Evolutionary conservation across 1,140 invertebrate species (phyloP), one percentile per base, ranked within the genome.

Genomic region (Heliothis subflexa): DNA sequence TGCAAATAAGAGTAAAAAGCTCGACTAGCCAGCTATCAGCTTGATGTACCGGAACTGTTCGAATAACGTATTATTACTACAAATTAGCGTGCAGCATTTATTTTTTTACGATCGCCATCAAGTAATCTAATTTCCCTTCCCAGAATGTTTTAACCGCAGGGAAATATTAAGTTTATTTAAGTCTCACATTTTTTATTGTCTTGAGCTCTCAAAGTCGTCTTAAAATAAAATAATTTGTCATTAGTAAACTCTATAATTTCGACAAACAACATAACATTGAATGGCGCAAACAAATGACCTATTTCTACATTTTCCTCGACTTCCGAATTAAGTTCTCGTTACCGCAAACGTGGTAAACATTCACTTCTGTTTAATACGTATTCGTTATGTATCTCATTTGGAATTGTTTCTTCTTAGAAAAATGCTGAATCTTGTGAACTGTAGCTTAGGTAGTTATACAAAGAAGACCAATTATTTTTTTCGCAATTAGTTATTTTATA

Each of bases 11-110:
- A 59, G 18, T 12, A 61, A 50, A 50, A 50, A 14, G 18, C 2
- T 25, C 25, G 16, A 5, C 10, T 14, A 33, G 10, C 16, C 10
- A 16, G 11, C 25, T n/a, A 28, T 61, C 57, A 61, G 28, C 13
- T 33, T 33, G 25, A 62, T 40, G 28, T 40, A 11, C 47, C 47
- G 47, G 47, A 70, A 70, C 66, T 28, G 11, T 14, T 13, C 66
- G 47, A 70, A 70, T 52, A 70, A 70, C 66, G 13, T 70, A 70
- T 70, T 70, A 50, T 50, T 68, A 52, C 66, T n/a, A 50, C 47
- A 70, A 50, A 28, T 70, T 70, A 52, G 66, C 66, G 66, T 50
- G 64, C 45, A 52, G 3, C 47, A 70, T 52, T 50, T 68, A 68
- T 25, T 50, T 68, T 66, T 70, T 49, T 70, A 70, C 66, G 66